phyloP scores from a whole-genome alignment of 2,888 invertebrate genomes.

The Amitus sp. region DNA sequence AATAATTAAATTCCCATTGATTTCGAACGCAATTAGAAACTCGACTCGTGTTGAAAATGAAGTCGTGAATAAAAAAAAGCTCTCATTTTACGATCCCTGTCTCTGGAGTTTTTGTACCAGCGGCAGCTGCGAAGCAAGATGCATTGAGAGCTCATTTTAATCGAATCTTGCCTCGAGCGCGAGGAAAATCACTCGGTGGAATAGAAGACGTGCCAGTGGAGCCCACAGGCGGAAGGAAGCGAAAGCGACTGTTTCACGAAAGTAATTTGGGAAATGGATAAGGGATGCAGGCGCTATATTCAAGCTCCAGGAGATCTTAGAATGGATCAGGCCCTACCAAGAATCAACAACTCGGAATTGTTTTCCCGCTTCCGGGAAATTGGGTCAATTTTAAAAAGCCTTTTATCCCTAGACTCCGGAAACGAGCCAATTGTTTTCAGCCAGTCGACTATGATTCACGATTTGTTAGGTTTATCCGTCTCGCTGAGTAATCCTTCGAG shows the following conservation, averaged over 20 bases:
- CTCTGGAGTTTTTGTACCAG: not conserved
- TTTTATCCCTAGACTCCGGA: too few relatives aligned
- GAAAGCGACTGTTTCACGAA: slow-evolving; percentile 13
- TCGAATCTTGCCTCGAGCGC: slow-evolving; percentile 33
- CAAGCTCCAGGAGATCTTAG: not conserved
- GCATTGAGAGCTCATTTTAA: slow-evolving; percentile 29
- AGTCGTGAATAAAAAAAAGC: not conserved
- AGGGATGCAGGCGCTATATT: slow-evolving; percentile 4
- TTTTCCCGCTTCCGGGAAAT: not conserved
- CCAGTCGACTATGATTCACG: not conserved
- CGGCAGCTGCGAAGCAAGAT: slow-evolving; percentile 14
- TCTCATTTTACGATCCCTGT: not conserved
- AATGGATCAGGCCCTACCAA: not conserved
- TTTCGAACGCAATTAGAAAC: not conserved
- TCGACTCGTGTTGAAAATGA: not conserved
- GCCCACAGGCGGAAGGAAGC: slow-evolving; percentile 5
- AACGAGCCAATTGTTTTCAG: not conserved
- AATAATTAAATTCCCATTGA: not conserved
- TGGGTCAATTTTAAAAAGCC: not conserved
- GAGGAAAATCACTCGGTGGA: slow-evolving; percentile 30
- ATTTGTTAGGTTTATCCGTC: not conserved
- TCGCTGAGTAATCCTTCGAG: not conserved
- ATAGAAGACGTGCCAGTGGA: slow-evolving; percentile 31
- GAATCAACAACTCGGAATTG: not conserved
- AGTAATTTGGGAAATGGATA: slow-evolving; percentile 26